phyloP scores from a whole-genome alignment of 2,797 vertebrate species.

The Champsocephalus gunnari region DNA sequence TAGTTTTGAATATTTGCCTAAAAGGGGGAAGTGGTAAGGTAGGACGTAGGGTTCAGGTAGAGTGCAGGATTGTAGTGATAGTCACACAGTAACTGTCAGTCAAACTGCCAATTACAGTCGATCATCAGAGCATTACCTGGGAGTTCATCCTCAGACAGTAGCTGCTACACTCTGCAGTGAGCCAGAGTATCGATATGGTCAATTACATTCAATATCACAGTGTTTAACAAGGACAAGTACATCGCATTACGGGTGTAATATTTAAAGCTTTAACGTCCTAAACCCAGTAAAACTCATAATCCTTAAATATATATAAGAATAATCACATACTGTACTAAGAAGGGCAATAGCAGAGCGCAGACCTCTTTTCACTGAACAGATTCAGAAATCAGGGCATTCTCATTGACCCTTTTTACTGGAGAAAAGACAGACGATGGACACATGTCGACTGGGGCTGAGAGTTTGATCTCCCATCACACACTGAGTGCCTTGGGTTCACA shows the following conservation, averaged over 20 bases:
- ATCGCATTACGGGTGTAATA: neutral
- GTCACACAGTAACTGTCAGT: conserved; percentile 35
- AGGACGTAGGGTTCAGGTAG: conserved; percentile 1
- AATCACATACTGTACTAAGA: neutral
- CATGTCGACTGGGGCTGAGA: neutral
- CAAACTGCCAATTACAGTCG: conserved; percentile 41
- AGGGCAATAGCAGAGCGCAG: too few species aligned
- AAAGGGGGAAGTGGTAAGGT: conserved; percentile 22
- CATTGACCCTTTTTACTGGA: conserved; percentile 37
- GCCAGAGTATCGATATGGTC: neutral
- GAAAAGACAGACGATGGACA: conserved; percentile 34
- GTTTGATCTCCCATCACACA: conserved; percentile 9
- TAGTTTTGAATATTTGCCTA: conserved; percentile 39
- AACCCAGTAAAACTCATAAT: neutral
- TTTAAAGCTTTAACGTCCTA: neutral
- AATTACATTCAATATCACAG: neutral
- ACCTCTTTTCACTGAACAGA: conserved; percentile 13
- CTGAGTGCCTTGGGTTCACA: conserved; percentile 19
- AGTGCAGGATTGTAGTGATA: neutral
- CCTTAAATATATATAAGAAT: neutral
- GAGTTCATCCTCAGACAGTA: conserved; percentile 6
- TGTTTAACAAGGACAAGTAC: neutral
- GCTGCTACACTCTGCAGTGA: conserved; percentile 15
- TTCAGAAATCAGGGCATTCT: conserved; percentile 22
- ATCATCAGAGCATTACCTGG: conserved; percentile 19